A percentile compares a stretch with the other conserved stretches of the same genome.
Evolutionary conservation across 2,797 vertebrate species (phyloP).

Genomic region (Dendrocincla tyrannina): DNA sequence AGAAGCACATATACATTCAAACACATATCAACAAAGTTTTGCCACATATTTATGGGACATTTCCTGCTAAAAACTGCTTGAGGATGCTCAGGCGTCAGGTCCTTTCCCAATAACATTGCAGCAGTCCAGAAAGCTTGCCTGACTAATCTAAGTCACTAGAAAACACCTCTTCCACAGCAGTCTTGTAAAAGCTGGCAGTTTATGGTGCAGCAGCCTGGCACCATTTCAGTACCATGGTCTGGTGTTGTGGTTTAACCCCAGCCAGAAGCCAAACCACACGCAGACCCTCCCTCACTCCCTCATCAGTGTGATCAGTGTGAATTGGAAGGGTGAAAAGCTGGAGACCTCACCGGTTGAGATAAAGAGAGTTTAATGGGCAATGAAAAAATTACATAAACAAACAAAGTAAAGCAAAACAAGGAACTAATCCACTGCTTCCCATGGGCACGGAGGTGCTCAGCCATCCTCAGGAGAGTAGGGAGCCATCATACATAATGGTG

Average conservation of each 20-base stretch:
- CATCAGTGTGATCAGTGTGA: background rate
- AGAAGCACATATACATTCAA: background rate
- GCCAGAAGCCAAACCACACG: background rate
- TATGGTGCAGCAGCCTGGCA: background rate
- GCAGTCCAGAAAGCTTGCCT: background rate
- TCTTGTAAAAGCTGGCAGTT: background rate
- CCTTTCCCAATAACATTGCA: background rate
- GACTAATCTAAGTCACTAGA: background rate
- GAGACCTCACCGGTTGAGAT: background rate
- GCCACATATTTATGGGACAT: background rate
- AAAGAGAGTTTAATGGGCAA: background rate
- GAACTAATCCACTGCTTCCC: background rate
- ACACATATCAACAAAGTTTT: background rate
- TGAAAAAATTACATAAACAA: background rate
- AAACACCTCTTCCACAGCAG: background rate
- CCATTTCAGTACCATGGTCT: background rate
- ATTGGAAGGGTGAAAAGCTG: background rate
- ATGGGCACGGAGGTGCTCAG: background rate
- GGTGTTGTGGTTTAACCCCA: background rate
- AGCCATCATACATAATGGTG: background rate
- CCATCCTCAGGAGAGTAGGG: background rate
- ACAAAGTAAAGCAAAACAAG: background rate
- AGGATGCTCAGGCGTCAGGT: background rate
- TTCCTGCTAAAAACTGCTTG: background rate
- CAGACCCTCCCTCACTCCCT: background rate